phyloP scores from a whole-genome alignment of 2,113 vertebrate species.

The Canis aureus region DNA sequence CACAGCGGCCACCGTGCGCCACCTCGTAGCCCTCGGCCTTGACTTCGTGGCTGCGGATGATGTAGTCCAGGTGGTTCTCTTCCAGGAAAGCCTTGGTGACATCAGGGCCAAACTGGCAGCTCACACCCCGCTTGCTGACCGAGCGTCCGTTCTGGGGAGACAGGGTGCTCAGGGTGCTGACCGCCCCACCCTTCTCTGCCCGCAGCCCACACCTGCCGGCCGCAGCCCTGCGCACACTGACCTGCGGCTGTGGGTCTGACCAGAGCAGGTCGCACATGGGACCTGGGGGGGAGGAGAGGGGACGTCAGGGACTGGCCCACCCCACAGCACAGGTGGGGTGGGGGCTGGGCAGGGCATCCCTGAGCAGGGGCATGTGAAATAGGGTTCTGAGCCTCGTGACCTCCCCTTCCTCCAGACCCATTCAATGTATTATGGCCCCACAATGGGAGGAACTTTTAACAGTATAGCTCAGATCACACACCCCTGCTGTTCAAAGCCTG shows the following conservation, averaged over 20 bases:
- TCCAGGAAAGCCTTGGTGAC: conserved; percentile 95
- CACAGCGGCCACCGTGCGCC: conserved; percentile 95
- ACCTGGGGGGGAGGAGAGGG: conserved; percentile 83
- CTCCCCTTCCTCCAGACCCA: not conserved
- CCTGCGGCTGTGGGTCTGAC: conserved; percentile 96
- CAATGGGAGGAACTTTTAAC: not conserved
- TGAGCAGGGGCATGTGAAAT: accelerated
- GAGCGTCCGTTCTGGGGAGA: conserved; percentile 91
- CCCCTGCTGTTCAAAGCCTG: not conserved
- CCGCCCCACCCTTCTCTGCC: accelerated
- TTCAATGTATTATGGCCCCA: accelerated
- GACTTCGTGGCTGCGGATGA: conserved; percentile 97
- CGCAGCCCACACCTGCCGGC: not conserved
- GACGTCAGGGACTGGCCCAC: accelerated
- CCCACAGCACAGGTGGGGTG: not conserved
- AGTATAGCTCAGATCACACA: no score
- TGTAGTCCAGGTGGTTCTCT: conserved; percentile 94
- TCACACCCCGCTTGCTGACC: conserved; percentile 95
- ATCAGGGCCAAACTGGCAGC: conserved; percentile 97
- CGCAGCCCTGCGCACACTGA: conserved; percentile 74
- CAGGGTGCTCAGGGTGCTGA: not conserved
- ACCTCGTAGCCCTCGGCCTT: conserved; percentile 97
- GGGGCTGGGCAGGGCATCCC: not conserved
- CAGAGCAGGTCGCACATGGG: conserved; percentile 98
- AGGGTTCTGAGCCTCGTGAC: not conserved